Evolutionary conservation across 2,113 vertebrate genomes (phyloP).

Genomic region (Siniperca knerii): DNA sequence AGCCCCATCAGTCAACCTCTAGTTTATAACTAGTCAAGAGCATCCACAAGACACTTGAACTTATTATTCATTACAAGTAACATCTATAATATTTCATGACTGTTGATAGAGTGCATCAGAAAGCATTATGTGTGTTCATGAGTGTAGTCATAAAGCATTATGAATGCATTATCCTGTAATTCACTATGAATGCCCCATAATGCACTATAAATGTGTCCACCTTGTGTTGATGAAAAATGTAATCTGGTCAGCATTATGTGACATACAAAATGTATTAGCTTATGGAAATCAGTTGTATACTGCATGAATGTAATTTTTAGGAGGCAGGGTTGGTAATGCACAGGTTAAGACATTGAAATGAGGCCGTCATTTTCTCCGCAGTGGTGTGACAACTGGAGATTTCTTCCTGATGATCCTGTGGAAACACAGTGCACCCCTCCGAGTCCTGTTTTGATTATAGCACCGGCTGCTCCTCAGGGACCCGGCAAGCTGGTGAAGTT

Average conservation of each 20-base stretch:
- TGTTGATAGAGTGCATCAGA: too few species aligned
- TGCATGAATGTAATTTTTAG: background rate
- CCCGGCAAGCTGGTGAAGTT: slow-evolving; percentile 22
- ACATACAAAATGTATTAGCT: background rate
- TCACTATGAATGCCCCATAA: too few species aligned
- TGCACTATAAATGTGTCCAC: too few species aligned
- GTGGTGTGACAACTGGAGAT: slow-evolving; percentile 35
- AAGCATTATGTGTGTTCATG: too few species aligned
- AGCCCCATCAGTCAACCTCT: too few species aligned
- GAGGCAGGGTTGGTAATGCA: background rate
- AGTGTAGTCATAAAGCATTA: too few species aligned
- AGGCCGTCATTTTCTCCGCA: background rate
- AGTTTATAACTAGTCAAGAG: too few species aligned
- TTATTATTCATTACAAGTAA: too few species aligned
- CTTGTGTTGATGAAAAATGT: background rate
- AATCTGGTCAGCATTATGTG: background rate
- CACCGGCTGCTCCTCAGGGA: slow-evolving; percentile 38
- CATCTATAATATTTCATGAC: too few species aligned
- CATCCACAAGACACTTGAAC: too few species aligned
- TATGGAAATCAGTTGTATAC: too few species aligned
- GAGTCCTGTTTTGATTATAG: slow-evolving; percentile 51
- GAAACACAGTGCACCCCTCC: slow-evolving; percentile 29
- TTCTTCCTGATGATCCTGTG: slow-evolving; percentile 42
- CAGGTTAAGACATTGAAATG: background rate
- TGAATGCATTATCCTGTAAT: too few species aligned